These are phyloP conservation scores for Plagodis pulveraria DNA, from an alignment of 2,888 invertebrate genomes.

Conservation along the genomic window DNA sequence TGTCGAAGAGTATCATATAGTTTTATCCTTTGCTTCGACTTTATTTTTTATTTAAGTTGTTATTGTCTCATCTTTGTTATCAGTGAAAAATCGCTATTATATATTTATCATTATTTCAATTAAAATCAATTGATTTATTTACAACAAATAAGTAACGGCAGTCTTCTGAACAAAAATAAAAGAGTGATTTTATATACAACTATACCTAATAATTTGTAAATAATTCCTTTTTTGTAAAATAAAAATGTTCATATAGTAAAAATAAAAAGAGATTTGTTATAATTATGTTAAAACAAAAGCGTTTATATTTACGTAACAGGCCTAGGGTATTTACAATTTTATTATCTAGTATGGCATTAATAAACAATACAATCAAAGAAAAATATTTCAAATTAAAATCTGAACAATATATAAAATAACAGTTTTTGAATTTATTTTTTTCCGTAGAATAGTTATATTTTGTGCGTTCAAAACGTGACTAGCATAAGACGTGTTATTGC, in stretches of 20 bases:
- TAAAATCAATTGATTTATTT: slow-evolving; percentile 50
- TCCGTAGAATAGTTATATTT: slow-evolving; percentile 63
- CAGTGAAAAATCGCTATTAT: slow-evolving; percentile 82
- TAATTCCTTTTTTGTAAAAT: slow-evolving; percentile 41
- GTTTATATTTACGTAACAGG: slow-evolving; percentile 68
- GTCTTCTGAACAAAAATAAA: slow-evolving; percentile 78
- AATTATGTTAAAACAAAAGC: slow-evolving; percentile 63
- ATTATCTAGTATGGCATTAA: slow-evolving; percentile 82
- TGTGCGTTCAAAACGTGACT: slow-evolving; percentile 82
- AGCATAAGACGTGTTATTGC: slow-evolving; percentile 84
- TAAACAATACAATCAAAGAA: slow-evolving; percentile 58
- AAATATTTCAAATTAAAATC: slow-evolving; percentile 40
- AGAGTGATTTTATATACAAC: slow-evolving; percentile 66
- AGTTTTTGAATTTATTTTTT: slow-evolving; percentile 46
- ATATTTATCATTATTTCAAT: slow-evolving; percentile 46
- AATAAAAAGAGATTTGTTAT: slow-evolving; percentile 74
- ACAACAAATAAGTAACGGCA: slow-evolving; percentile 74
- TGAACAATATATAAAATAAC: slow-evolving; percentile 47
- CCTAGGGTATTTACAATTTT: slow-evolving; percentile 74
- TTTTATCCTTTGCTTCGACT: slow-evolving; percentile 46
- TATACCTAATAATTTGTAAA: slow-evolving; percentile 58
- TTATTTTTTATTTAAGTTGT: slow-evolving; percentile 46
- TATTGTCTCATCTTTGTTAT: slow-evolving; percentile 49
- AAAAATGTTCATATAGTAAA: slow-evolving; percentile 42
- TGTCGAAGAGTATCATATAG: slow-evolving; percentile 49